A percentile compares a stretch with the other conserved stretches of the same genome.
These are phyloP conservation scores for Manis javanica DNA, from an alignment of 2,797 vertebrate species.

Conservation along the genomic window DNA sequence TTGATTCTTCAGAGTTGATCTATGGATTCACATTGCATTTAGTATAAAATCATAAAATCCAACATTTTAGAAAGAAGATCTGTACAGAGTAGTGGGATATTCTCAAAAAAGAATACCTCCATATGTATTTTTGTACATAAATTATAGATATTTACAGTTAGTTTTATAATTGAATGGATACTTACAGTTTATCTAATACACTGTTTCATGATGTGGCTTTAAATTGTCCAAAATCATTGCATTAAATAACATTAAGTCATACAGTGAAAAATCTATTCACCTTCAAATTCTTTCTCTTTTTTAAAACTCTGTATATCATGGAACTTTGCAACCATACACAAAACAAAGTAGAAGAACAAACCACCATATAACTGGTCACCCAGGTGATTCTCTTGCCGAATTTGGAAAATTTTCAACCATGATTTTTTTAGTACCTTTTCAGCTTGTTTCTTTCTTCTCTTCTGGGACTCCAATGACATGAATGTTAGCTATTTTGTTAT, in stretches of 20 bases:
- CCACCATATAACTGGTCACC: background rate
- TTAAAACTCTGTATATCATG: background rate
- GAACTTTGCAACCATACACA: background rate
- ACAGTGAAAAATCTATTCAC: background rate
- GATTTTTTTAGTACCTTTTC: background rate
- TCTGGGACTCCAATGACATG: background rate
- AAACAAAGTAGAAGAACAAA: background rate
- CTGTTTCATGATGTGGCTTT: background rate
- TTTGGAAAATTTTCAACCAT: background rate
- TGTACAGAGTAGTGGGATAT: background rate
- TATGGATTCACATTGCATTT: background rate
- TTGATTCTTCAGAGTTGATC: background rate
- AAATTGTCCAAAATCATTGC: background rate
- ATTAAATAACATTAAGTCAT: background rate
- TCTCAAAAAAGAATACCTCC: background rate
- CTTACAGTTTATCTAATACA: background rate
- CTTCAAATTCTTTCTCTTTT: conserved; percentile 30
- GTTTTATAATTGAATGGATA: background rate
- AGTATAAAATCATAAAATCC: background rate
- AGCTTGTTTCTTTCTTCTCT: background rate
- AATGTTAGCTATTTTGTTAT: background rate
- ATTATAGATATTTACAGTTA: background rate
- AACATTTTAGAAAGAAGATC: background rate
- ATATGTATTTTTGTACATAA: background rate
- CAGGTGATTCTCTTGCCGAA: background rate